A percentile compares a stretch with the other conserved stretches of the same genome.
These are phyloP conservation scores for human DNA, from an alignment of 2,113 vertebrate species.

Conservation along the genomic window DNA sequence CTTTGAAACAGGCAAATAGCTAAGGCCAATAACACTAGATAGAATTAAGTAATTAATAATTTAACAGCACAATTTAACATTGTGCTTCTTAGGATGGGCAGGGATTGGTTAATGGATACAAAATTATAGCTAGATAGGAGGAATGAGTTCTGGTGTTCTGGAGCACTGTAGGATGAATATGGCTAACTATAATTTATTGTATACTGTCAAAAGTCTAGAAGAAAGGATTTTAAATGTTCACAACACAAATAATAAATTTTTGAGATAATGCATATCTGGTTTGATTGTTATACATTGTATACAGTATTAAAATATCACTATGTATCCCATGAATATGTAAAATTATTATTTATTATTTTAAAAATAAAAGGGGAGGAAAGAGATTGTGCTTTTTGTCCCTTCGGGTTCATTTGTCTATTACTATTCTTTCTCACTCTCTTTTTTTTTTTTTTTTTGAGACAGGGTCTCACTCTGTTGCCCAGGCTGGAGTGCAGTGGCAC, in stretches of 20 bases:
- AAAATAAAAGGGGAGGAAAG: background rate
- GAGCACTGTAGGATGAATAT: background rate
- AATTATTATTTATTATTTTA: background rate
- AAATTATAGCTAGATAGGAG: background rate
- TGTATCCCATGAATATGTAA: background rate
- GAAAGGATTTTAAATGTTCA: background rate
- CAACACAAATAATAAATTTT: background rate
- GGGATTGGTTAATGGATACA: background rate
- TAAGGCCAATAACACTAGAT: background rate
- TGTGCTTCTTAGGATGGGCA: background rate
- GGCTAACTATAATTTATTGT: background rate
- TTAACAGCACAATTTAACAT: background rate
- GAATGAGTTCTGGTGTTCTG: background rate
- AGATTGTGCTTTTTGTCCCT: background rate
- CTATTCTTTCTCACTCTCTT: background rate
- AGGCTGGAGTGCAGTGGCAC: too few species aligned
- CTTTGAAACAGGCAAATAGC: background rate
- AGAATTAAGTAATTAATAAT: conserved; percentile 29
- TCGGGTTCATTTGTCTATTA: background rate
- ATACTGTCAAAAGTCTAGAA: background rate
- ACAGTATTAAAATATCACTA: background rate
- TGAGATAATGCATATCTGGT: background rate
- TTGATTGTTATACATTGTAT: background rate
- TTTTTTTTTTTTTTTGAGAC: too few species aligned
- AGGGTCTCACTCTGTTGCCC: too few species aligned